A percentile compares a stretch with the other conserved stretches of the same genome.
Evolutionary conservation across 1,140 invertebrate genomes (phyloP).

Genomic region (fruit fly (Drosophila melanogaster)): DNA sequence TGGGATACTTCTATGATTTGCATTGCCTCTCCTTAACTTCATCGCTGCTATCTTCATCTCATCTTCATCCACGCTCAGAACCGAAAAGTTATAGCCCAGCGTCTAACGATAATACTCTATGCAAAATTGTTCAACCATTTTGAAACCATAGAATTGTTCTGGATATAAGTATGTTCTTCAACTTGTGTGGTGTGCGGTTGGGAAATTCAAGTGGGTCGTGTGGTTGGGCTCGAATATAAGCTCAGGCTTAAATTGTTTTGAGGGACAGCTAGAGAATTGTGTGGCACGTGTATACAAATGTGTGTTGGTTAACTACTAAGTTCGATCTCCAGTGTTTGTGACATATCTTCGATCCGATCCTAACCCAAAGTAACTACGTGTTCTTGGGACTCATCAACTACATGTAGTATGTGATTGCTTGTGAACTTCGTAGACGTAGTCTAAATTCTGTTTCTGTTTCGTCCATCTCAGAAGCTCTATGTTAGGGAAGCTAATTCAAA

Average conservation of each 20-base stretch:
- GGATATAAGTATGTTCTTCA: constrained; percentile 51
- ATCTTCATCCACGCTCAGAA: constrained; percentile 51
- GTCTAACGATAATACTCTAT: constrained; percentile 60
- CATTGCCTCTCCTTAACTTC: constrained; percentile 36
- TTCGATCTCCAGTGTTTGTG: constrained; percentile 23
- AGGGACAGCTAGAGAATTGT: constrained; percentile 16
- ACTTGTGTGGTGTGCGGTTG: constrained; percentile 32
- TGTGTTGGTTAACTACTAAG: constrained; percentile 28
- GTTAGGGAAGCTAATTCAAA: constrained; percentile 13
- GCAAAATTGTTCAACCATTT: constrained; percentile 78
- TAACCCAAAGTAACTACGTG: background rate
- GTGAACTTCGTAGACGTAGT: constrained; percentile 15
- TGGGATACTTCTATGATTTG: constrained; percentile 78
- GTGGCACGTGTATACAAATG: constrained; percentile 27
- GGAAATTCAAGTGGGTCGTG: constrained; percentile 45
- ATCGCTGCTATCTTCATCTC: background rate
- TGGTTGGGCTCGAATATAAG: constrained; percentile 56
- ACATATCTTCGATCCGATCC: constrained; percentile 5
- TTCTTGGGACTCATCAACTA: too few relatives aligned
- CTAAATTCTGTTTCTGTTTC: constrained; percentile 17
- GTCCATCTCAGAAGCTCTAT: constrained; percentile 22
- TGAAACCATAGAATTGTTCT: constrained; percentile 80
- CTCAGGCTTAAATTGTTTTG: constrained; percentile 45
- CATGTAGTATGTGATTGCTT: constrained; percentile 13
- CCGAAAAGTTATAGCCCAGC: constrained; percentile 62